Evolutionary conservation across 2,797 vertebrate genomes (phyloP).

Genomic region (Rachycentron canadum): DNA sequence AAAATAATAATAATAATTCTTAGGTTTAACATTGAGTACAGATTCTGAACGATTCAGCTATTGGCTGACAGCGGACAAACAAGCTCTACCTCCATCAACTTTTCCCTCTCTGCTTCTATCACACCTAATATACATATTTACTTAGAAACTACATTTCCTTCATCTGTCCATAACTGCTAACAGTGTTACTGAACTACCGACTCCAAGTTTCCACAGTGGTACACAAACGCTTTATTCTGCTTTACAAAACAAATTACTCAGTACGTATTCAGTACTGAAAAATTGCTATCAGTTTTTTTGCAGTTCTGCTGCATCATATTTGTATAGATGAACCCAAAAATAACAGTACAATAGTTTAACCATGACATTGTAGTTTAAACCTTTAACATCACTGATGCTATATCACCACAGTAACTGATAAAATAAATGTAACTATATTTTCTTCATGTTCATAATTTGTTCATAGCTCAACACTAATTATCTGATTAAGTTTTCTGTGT

Average conservation of each 20-base stretch:
- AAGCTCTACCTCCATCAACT: neutral
- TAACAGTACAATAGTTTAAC: neutral
- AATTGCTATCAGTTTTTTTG: too few relatives aligned
- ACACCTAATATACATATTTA: neutral
- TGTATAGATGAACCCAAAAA: neutral
- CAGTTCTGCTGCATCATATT: neutral
- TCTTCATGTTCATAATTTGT: neutral
- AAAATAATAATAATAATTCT: too few relatives aligned
- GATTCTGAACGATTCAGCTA: neutral
- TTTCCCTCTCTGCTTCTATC: neutral
- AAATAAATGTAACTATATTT: neutral
- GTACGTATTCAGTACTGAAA: too few relatives aligned
- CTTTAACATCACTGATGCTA: neutral
- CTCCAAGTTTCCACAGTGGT: neutral
- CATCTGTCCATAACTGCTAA: neutral
- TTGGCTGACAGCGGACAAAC: neutral
- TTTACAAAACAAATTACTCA: neutral
- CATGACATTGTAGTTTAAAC: neutral
- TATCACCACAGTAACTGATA: neutral
- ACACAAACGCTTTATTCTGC: too few relatives aligned
- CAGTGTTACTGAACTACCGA: neutral
- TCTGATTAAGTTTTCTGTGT: neutral
- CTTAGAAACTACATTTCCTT: slow-evolving; percentile 6
- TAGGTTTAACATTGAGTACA: neutral
- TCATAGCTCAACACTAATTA: neutral